A percentile compares a stretch with the other conserved stretches of the same genome.
Conservation (phyloP, 2,113 vertebrate genomes). For the Prunella himalayana region DNA sequence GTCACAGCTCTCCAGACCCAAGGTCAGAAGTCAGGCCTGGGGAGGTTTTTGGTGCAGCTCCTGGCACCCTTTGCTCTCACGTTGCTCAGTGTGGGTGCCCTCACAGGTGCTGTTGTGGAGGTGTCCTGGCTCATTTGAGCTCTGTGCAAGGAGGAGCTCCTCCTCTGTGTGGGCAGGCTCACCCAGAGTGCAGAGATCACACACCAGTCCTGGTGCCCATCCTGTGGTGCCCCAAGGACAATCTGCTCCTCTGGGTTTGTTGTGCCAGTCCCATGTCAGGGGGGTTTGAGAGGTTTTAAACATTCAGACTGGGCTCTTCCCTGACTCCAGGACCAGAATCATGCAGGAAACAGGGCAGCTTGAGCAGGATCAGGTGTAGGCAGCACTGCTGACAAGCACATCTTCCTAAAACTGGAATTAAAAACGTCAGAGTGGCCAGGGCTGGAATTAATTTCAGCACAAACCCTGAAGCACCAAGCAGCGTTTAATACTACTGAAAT, state of each 20-base stretch:
- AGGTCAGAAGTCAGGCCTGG: not conserved
- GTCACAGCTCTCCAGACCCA: not conserved
- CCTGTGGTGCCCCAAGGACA: not conserved
- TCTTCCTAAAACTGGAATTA: not conserved
- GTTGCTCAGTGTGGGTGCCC: not conserved
- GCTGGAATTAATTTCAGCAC: not conserved
- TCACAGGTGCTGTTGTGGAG: not conserved
- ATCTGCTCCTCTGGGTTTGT: not conserved
- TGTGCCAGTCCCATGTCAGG: not conserved
- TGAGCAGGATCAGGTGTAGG: not conserved
- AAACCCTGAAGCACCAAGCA: not conserved
- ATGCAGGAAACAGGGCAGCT: not conserved
- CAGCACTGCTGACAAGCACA: not conserved
- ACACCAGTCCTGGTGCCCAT: accelerated
- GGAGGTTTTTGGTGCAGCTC: not conserved
- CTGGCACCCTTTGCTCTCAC: not conserved
- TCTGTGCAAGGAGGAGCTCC: not conserved
- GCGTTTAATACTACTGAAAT: not conserved
- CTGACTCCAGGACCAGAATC: not conserved
- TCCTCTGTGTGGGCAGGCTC: not conserved
- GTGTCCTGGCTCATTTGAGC: not conserved
- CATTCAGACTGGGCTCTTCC: not conserved
- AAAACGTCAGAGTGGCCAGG: not conserved
- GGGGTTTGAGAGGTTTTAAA: not conserved
- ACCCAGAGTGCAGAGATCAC: not conserved